Conservation (phyloP, 2,797 vertebrate genomes). For the Phylloscopus collybita region DNA sequence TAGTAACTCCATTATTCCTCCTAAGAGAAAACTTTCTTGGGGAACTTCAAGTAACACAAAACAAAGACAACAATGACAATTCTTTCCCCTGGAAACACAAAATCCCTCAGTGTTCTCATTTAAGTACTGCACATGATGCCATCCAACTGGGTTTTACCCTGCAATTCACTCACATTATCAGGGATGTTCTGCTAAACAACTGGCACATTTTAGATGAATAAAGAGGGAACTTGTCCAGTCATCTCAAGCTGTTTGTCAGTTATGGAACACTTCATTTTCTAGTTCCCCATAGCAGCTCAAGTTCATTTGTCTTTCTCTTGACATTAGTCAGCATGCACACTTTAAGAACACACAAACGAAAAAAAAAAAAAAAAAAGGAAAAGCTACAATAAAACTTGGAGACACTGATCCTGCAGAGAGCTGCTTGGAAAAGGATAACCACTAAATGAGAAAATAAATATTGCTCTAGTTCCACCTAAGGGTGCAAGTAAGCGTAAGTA, state of each 20-base stretch:
- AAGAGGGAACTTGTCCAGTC: slow-evolving; percentile 54
- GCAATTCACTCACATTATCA: neutral
- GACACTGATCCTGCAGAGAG: neutral
- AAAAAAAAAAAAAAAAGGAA: neutral
- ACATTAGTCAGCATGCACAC: neutral
- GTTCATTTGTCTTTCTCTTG: slow-evolving; percentile 34
- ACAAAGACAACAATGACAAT: slow-evolving; percentile 30
- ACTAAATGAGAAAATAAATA: slow-evolving; percentile 35
- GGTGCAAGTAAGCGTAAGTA: neutral
- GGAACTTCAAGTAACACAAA: slow-evolving; percentile 15
- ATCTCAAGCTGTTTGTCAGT: slow-evolving; percentile 46
- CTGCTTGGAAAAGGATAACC: neutral
- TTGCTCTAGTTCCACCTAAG: neutral
- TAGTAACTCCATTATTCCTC: neutral
- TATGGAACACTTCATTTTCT: slow-evolving; percentile 46
- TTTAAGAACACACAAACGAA: neutral
- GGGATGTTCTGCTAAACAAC: slow-evolving; percentile 28
- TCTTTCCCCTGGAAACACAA: slow-evolving; percentile 35
- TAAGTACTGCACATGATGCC: slow-evolving; percentile 25
- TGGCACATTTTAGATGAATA: slow-evolving; percentile 5
- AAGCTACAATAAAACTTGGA: neutral
- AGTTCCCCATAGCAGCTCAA: slow-evolving; percentile 46
- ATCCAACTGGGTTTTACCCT: slow-evolving; percentile 54
- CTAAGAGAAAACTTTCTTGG: slow-evolving; percentile 15
- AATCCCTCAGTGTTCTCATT: slow-evolving; percentile 32